A percentile compares a stretch with the other conserved stretches of the same genome.
These are phyloP conservation scores for Podarcis lilfordi DNA, from an alignment of 2,797 vertebrate genomes.

Conservation along the genomic window DNA sequence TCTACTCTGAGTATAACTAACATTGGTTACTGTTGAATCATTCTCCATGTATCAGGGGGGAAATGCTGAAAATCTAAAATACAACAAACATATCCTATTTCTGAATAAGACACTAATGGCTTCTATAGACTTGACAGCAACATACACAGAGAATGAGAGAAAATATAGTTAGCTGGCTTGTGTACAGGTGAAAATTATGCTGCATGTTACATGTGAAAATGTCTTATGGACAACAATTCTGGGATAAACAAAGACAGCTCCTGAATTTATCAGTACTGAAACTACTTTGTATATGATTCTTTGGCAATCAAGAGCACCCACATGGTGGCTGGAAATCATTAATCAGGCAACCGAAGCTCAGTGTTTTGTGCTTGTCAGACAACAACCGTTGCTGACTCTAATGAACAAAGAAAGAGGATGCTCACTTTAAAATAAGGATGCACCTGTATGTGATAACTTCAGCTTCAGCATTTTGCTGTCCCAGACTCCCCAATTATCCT, in stretches of 20 bases:
- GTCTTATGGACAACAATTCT: constrained; percentile 1
- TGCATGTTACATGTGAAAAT: background rate
- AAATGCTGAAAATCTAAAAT: background rate
- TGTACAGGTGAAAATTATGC: background rate
- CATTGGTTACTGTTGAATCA: no score
- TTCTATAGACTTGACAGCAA: background rate
- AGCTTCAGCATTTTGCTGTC: constrained; percentile 45
- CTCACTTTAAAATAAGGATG: constrained; percentile 45
- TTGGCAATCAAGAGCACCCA: constrained; percentile 53
- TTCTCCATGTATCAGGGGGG: no score
- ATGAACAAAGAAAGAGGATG: constrained; percentile 43
- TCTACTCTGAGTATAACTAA: no score
- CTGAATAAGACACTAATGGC: background rate
- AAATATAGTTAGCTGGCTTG: background rate
- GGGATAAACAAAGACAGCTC: constrained; percentile 8
- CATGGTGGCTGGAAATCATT: constrained; percentile 55
- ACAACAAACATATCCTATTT: background rate
- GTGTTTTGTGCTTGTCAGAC: constrained; percentile 52
- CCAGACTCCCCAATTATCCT: constrained; percentile 34
- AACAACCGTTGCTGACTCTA: constrained; percentile 53
- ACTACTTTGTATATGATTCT: constrained; percentile 60
- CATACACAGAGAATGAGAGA: background rate
- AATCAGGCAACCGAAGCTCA: constrained; percentile 59
- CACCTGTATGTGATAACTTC: constrained; percentile 45
- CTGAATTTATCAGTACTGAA: constrained; percentile 38